These are phyloP conservation scores for Tragopan temminckii DNA, from an alignment of 2,797 vertebrate species.

Conservation along the genomic window DNA sequence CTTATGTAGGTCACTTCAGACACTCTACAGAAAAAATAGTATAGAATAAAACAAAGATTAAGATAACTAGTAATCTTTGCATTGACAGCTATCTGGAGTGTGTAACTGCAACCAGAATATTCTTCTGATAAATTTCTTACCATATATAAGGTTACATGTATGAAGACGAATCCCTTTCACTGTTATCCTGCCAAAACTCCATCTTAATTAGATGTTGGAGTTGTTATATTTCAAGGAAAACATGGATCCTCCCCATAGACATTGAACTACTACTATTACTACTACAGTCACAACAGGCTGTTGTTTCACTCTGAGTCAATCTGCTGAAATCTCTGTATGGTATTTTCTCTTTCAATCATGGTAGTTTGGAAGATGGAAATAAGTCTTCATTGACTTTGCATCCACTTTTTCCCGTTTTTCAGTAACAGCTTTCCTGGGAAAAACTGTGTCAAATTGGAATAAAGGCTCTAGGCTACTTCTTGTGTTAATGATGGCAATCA, in stretches of 20 bases:
- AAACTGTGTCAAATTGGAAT: not conserved
- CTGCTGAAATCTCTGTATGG: not conserved
- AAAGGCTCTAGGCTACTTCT: not conserved
- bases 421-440: not conserved
- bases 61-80: not conserved
- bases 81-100: not conserved
- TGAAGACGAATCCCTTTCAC: not conserved
- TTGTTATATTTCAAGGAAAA: not conserved
- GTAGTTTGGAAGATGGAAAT: not conserved
- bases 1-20: not conserved
- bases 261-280: not conserved
- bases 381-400: not conserved
- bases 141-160: not conserved
- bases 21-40: not conserved
- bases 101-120: not conserved
- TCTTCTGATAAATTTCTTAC: not conserved
- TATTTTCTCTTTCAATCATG: not conserved
- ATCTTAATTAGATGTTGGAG: not conserved
- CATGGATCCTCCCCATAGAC: not conserved
- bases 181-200: not conserved
- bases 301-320: not conserved
- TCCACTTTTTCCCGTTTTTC: not conserved
- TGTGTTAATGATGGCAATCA: too few relatives aligned
- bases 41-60: not conserved
- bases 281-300: not conserved